Evolutionary conservation across 2,888 invertebrate species (phyloP), one percentile per base, ranked within the genome.

Genomic region (Acleris emargana): DNA sequence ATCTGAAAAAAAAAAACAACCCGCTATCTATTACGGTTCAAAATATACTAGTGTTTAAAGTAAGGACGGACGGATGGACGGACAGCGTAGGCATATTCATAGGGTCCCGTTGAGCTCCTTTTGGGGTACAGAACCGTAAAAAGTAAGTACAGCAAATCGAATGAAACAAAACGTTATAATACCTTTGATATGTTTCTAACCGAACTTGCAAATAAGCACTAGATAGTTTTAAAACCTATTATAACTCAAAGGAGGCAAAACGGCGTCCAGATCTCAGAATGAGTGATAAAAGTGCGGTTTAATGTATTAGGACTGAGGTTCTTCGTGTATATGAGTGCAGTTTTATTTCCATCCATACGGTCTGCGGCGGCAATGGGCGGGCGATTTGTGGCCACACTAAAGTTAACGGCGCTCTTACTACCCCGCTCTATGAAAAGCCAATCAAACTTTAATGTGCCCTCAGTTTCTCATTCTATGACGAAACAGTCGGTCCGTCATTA

Each of bases 391-490:
- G 82, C 75, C 68, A 78, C 79, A 82, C 76, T 87, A 85, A 88
- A 85, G 77, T 87, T 87, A 84, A 88, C 82, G 81, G 77, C 76
- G 74, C 80, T 78, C 79, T 82, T 80, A 81, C 70, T 77, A 78
- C 72, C 76, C 73, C 74, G 79, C 55, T 80, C 84, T 86, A 87
- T 87, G 87, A 88, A 86, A 86, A 86, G 79, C 80, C 83, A 87
- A 88, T 89, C 86, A 88, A 88, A 88, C 76, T 86, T 86, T 88
- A 86, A 87, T 82, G 81, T 69, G 70, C 72, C 71, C 78, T 78
- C 76, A 77, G 82, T 78, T 81, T 77, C 74, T 77, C 72, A 76
- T 76, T 75, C 74, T 79, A 76, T 77, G 78, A 78, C 77, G 73
- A 72, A 76, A 77, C 72, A 77, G 72, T 76, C 73, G 69, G 71